Evolutionary conservation across 1,140 invertebrate species (phyloP), one percentile per base, ranked within the genome.

Genomic region (Brachionus calyciflorus): DNA sequence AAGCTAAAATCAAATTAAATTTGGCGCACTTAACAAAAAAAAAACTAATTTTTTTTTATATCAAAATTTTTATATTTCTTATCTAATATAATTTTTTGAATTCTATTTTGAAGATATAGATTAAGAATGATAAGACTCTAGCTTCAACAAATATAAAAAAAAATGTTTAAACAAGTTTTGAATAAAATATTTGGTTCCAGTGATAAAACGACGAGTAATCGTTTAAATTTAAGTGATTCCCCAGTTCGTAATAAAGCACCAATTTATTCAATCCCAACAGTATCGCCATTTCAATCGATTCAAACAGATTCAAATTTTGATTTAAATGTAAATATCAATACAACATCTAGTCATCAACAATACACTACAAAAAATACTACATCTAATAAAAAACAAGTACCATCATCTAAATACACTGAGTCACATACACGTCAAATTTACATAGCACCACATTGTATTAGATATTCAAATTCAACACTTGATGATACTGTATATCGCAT

Each of bases 351-450:
- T 73, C 69, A 73, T 21, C 17, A 4, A 2, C 12, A 65, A 46
- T 12, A 44, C 49, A 40, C 21, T 5, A 14, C 33, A 21, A 26
- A 73, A 37, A 51, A 49, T 51, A 14, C 2, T 24, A 73, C 46
- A 40, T 12, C 17, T 14, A 57, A n/a, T n/a, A n/a, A n/a, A n/a
- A n/a, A n/a, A n/a, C n/a, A n/a, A n/a, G n/a, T 3, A 28, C 46
- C 44, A 26, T 30, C 19, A 51, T 19, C 46, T 9, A 73, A 73
- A 37, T 55, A 51, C 33, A 73, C 30, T 21, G 51, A 73, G 12
- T 73, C 69, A 73, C 28, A 44, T 10, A 73, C 69, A 6, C 69
- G 51, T 73, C 69, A 73, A 51, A 73, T 73, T 26, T 73, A 73
- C 26, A 73, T 73, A 51, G 69, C 69, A 21, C 69, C 69, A 0